These are phyloP conservation scores for Zootoca vivipara DNA, from an alignment of 2,113 vertebrate species.

Conservation along the genomic window DNA sequence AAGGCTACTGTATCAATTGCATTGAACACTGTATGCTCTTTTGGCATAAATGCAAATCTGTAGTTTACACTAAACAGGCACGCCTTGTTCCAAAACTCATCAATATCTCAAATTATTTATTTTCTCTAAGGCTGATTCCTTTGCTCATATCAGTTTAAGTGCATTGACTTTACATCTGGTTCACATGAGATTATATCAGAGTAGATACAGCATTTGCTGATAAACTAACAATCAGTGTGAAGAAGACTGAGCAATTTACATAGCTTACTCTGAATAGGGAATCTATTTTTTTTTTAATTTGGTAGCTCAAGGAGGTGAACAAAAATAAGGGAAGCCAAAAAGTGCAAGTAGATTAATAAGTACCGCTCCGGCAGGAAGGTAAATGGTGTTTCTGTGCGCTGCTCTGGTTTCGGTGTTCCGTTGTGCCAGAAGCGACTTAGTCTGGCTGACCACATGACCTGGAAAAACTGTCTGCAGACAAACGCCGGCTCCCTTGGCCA, in stretches of 20 bases:
- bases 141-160: slow-evolving; percentile 51
- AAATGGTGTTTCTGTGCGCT: too few species aligned
- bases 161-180: slow-evolving; percentile 49
- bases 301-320: neutral
- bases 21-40: slow-evolving; percentile 30
- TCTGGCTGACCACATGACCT: too few species aligned
- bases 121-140: slow-evolving; percentile 30
- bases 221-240: neutral
- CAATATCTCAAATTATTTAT: slow-evolving; percentile 37
- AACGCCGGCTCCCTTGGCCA: too few species aligned
- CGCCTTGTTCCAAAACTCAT: slow-evolving; percentile 23
- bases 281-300: neutral
- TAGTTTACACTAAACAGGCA: slow-evolving; percentile 42
- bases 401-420: too few species aligned
- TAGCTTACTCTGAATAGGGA: neutral
- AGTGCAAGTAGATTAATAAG: too few species aligned
- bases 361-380: too few species aligned
- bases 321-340: neutral
- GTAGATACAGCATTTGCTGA: neutral
- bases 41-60: slow-evolving; percentile 42
- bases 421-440: too few species aligned
- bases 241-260: neutral
- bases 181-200: slow-evolving; percentile 42
- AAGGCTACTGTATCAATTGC: slow-evolving; percentile 38
- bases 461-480: too few species aligned